phyloP scores from a whole-genome alignment of 2,113 vertebrate genomes.

The Epinephelus lanceolatus region DNA sequence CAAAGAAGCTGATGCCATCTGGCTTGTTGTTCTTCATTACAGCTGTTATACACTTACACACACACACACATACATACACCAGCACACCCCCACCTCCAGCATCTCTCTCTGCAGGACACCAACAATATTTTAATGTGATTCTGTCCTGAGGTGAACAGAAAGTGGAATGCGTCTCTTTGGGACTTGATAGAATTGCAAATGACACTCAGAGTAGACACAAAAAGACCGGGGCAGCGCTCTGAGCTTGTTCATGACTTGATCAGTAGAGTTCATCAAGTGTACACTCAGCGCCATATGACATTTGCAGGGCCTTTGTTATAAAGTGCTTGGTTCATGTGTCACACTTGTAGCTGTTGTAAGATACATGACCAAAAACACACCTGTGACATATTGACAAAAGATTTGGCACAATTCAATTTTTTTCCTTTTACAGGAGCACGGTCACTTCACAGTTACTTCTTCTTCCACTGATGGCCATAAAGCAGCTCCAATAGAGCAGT shows the following conservation, averaged over 20 bases:
- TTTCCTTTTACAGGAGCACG: not conserved
- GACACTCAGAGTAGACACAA: conserved; percentile 34
- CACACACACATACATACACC: conserved; percentile 12
- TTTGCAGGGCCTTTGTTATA: conserved; percentile 20
- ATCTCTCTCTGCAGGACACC: conserved; percentile 59
- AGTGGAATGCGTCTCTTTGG: conserved; percentile 62
- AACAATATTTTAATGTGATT: conserved; percentile 59
- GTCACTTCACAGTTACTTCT: not conserved
- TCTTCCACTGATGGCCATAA: no score
- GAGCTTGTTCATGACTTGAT: conserved; percentile 51
- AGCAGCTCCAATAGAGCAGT: not conserved
- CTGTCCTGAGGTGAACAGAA: conserved; percentile 60
- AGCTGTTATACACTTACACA: conserved; percentile 42
- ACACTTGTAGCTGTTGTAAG: not conserved
- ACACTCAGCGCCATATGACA: conserved; percentile 10
- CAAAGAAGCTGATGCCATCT: conserved; percentile 61
- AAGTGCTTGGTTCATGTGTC: conserved; percentile 10
- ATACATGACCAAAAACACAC: not conserved
- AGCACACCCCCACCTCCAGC: conserved; percentile 28
- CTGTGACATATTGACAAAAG: not conserved
- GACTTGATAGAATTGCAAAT: conserved; percentile 72
- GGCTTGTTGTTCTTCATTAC: conserved; percentile 54
- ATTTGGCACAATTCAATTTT: not conserved
- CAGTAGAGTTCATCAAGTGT: conserved; percentile 41
- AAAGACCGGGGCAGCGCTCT: not conserved